Evolutionary conservation across 2,888 invertebrate genomes (phyloP).

Genomic region (Eristalis tenax): DNA sequence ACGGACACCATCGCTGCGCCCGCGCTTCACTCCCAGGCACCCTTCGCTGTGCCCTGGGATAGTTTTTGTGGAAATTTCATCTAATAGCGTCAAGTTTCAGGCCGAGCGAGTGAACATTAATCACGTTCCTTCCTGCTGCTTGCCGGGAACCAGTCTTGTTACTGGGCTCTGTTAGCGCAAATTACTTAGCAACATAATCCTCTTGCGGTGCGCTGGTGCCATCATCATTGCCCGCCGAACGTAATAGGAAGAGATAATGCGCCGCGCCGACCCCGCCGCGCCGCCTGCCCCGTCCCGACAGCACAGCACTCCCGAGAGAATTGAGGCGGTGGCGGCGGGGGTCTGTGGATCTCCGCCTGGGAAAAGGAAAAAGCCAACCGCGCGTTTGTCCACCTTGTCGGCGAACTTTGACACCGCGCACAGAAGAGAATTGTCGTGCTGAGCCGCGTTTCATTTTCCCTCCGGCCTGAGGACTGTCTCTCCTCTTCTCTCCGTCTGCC

Average conservation of each 20-base stretch:
- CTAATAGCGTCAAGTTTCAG: constrained; percentile 61
- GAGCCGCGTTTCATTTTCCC: constrained; percentile 16
- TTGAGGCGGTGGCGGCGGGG: neutral
- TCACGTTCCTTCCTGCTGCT: constrained; percentile 44
- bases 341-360: neutral
- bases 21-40: neutral
- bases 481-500: constrained; percentile 15
- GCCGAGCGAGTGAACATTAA: constrained; percentile 54
- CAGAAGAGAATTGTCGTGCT: constrained; percentile 55
- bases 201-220: constrained; percentile 6
- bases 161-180: constrained; percentile 50
- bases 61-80: constrained; percentile 54
- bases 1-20: neutral
- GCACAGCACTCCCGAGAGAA: constrained; percentile 5
- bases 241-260: constrained; percentile 64
- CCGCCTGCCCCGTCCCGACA: constrained; percentile 24
- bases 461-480: neutral
- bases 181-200: constrained; percentile 67
- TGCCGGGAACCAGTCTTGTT: constrained; percentile 16
- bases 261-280: too few relatives aligned
- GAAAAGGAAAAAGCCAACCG: constrained; percentile 30
- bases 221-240: constrained; percentile 19
- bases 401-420: constrained; percentile 68
- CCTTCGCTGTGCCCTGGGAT: constrained; percentile 52
- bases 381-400: constrained; percentile 69